Base-by-base conservation (phyloP, 2,113 vertebrate species). In the Dicentrarchus labrax region DNA sequence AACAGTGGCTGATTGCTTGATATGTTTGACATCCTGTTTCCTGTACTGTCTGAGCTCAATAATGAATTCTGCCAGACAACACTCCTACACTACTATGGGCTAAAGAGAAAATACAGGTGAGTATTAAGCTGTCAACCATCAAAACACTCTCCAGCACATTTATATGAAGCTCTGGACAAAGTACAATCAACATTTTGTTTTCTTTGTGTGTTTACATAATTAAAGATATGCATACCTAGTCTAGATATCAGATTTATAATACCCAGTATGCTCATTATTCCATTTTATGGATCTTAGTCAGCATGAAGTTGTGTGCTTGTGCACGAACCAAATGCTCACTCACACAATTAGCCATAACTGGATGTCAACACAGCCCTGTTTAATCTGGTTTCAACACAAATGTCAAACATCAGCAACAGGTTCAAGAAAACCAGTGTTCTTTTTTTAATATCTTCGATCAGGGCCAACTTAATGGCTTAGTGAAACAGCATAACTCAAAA, bases 221-320 rank as follows among this genome's bases (percentile, higher is more conserved):
- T 16, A 3, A 15, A 47, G 17, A 47, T 16, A 10, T 22, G 56
- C 15, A 22, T 24, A 65, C 4, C 15, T 45, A 5, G 65, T 11
- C 5, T 16, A 8, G 13, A 4, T 8, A 21, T 13, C 43, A 22
- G 53, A 74, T 74, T 50, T 81, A 60, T 41, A 59, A 67, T 51
- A 48, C 61, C 11, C 78, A 50, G 9, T 22, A n/a, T 43, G 16
- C 62, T 67, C 70, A 68, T 74, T 21, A 67, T 74, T 67, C 30
- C 54, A 60, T 17, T 11, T 74, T 74, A 43, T 65, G 50, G 59
- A 65, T 72, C 50, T 56, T 2, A 56, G 48, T 65, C 68, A 60
- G 70, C 36, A 10, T 51, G 5, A 81, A 67, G 30, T 38, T 51
- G 70, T 21, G 41, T 11, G 2, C 19, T 47, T 38, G 50, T 72